Conservation (phyloP, 1,140 invertebrate species). For the Luehdorfia chinensis region DNA sequence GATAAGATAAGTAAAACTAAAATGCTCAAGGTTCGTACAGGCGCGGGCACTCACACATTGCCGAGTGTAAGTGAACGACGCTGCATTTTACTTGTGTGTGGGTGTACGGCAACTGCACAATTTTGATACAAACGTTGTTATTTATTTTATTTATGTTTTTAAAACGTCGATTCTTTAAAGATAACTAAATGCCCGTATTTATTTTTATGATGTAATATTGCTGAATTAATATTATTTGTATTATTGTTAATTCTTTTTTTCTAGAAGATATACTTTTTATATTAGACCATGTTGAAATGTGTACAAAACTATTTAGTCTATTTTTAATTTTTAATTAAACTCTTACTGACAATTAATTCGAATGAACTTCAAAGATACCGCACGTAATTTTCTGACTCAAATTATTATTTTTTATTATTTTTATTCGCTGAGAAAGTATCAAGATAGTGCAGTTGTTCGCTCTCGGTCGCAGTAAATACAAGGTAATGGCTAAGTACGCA, state of each 20-base stretch:
- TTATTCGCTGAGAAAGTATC: slow-evolving; percentile 44
- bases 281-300: no score
- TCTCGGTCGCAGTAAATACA: slow-evolving; percentile 70
- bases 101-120: slow-evolving; percentile 34
- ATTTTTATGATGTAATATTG: no score
- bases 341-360: no score
- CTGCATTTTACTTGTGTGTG: slow-evolving; percentile 59
- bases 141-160: slow-evolving; percentile 1
- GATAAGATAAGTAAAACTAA: slow-evolving; percentile 60
- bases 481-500: slow-evolving; percentile 77
- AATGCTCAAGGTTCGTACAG: slow-evolving; percentile 66
- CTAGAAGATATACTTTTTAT: no score
- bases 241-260: no score
- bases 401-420: slow-evolving; percentile 17
- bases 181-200: no score
- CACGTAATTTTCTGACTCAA: no score
- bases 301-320: no score
- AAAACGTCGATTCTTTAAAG: no score
- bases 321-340: no score
- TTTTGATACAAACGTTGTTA: slow-evolving; percentile 30
- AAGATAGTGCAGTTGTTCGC: slow-evolving; percentile 37
- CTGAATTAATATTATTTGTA: no score
- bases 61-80: slow-evolving; percentile 38
- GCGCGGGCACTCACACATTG: slow-evolving; percentile 53
- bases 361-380: no score